Evolutionary conservation across 2,113 vertebrate species (phyloP), one percentile per base, ranked within the genome.

Genomic region (Lamprotornis superbus): DNA sequence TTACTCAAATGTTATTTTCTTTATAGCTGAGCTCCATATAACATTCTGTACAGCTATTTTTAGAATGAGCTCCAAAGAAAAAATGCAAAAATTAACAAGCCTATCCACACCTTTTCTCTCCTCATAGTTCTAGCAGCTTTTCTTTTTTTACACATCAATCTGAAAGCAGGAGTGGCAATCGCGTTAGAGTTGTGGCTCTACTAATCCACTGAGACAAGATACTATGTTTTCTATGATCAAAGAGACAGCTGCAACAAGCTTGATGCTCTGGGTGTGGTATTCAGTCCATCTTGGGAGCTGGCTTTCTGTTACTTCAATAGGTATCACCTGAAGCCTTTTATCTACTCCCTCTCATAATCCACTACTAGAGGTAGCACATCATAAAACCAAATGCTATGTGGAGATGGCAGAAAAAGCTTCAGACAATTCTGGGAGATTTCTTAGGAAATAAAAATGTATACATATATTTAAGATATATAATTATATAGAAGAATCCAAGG

Each of bases 51-150:
- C 39, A 65, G 76, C 68, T 96, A 75, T 90, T 80, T 94, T 96
- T 68, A 92, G 49, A 50, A 80, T 39, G 24, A 39, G 10, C n/a
- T 95, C 23, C 52, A 40, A 74, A 78, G 28, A 39, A 93, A 89
- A 91, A 88, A 57, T 6, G 64, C 71, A 82, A 90, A 93, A 87
- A 76, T 89, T 78, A 93, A 60, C 69, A 68, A 88, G 68, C 79
- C 76, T 65, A 71, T 64, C 71, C 50, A 92, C 75, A 93, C 40
- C 78, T 91, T 82, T 82, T 50, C 64, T 81, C n/a, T 39, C 55
- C 40, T 88, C 50, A 24, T 35, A 50, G 0, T 82, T 75, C 47
- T 14, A 78, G 57, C 78, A 82, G 85, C 44, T 82, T 89, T 61
- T n/a, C 56, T 70, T 88, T 64, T 60, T 75, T 88, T 71, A 79